These are phyloP conservation scores for Patiria miniata DNA, from an alignment of 35 echinoderm and acorn worm genomes.

Conservation along the genomic window DNA sequence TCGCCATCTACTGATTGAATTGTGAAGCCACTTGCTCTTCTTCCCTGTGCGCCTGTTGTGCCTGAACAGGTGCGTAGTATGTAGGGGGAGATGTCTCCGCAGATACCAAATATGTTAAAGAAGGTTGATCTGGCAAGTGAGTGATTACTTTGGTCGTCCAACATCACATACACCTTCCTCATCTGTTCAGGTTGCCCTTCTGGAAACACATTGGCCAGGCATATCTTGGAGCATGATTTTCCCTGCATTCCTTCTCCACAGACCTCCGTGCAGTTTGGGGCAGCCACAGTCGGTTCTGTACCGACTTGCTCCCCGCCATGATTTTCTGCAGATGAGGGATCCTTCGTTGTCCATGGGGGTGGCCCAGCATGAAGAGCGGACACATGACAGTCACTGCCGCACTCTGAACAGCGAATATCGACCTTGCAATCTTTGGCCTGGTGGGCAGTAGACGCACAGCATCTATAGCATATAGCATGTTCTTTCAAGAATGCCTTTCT, in stretches of 20 bases:
- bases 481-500: conserved; percentile 50
- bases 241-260: conserved; percentile 19
- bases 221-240: conserved; percentile 57
- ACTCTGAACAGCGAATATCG: conserved; percentile 15
- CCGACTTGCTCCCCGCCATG: not conserved
- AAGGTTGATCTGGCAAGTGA: conserved; percentile 31
- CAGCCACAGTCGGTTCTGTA: not conserved
- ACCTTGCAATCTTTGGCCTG: conserved; percentile 44
- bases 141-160: conserved; percentile 74
- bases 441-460: conserved; percentile 25
- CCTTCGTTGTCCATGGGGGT: not conserved
- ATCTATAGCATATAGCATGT: conserved; percentile 36
- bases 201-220: conserved; percentile 26
- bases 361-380: not conserved
- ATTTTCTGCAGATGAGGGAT: not conserved
- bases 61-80: conserved; percentile 44
- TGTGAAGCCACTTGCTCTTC: conserved; percentile 20
- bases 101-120: conserved; percentile 34
- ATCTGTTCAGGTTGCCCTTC: conserved; percentile 4
- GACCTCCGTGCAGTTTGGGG: conserved; percentile 47
- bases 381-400: not conserved
- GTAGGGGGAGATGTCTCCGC: not conserved
- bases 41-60: not conserved
- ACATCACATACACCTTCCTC: conserved; percentile 39
- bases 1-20: conserved; percentile 30